Conservation (phyloP, 2,113 vertebrate species). For the Mesoclemmys tuberculata region DNA sequence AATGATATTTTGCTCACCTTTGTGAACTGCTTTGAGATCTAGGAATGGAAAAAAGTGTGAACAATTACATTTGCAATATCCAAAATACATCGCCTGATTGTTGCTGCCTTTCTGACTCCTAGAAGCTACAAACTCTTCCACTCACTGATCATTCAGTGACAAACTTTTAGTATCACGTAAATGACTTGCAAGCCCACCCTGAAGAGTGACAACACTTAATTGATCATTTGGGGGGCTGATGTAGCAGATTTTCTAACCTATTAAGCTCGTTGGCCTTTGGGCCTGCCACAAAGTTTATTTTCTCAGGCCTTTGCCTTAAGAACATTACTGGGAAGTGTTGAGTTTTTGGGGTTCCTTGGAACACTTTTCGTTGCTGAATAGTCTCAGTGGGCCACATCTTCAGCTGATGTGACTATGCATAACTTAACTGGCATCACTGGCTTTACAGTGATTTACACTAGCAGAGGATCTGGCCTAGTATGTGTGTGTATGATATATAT, state of each 20-base stretch:
- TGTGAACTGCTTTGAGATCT: background rate
- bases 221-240: rapidly evolving
- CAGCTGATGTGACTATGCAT: background rate
- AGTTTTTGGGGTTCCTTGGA: background rate
- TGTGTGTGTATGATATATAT: background rate
- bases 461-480: background rate
- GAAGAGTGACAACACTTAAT: rapidly evolving
- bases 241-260: rapidly evolving
- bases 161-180: rapidly evolving
- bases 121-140: background rate
- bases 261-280: no score
- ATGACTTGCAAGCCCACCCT: rapidly evolving
- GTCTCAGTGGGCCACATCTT: no score
- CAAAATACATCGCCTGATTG: background rate
- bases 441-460: background rate
- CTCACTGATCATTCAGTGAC: rapidly evolving
- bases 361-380: background rate
- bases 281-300: background rate
- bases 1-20: background rate
- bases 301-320: background rate
- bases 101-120: rapidly evolving
- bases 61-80: background rate
- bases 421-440: background rate
- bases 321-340: background rate
- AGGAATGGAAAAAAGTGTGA: background rate